Conservation (phyloP, 1,140 invertebrate genomes). For the Tigriopus japonicus region DNA sequence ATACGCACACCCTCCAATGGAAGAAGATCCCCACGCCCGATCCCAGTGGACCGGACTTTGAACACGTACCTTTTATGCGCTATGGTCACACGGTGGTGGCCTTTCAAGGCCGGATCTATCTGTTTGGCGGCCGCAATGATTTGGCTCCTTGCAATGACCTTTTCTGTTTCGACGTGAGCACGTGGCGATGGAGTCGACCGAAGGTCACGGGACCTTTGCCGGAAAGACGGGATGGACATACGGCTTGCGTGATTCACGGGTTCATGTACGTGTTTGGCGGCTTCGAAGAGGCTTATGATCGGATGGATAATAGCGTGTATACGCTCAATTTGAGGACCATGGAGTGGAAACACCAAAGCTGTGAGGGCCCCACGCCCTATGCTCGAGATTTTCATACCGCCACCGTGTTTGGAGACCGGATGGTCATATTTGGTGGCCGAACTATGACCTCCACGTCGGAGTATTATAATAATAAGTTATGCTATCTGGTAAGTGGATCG, state of each 20-base stretch:
- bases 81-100: neutral
- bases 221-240: neutral
- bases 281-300: neutral
- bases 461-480: neutral
- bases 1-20: neutral
- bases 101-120: neutral
- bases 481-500: neutral
- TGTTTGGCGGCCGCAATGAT: neutral
- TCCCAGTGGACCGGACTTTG: neutral
- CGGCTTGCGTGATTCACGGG: neutral
- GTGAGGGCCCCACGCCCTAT: neutral
- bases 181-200: neutral
- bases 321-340: neutral
- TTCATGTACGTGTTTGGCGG: conserved; percentile 7
- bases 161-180: neutral
- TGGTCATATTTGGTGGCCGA: neutral
- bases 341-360: neutral
- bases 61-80: neutral
- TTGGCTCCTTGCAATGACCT: neutral
- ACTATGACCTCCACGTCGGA: neutral
- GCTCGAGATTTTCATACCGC: neutral
- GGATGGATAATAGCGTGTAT: neutral
- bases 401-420: neutral
- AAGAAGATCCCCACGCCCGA: neutral
- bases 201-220: neutral